These are phyloP conservation scores for Pinctada fucata DNA, from an alignment of 2,888 invertebrate species.

Conservation along the genomic window DNA sequence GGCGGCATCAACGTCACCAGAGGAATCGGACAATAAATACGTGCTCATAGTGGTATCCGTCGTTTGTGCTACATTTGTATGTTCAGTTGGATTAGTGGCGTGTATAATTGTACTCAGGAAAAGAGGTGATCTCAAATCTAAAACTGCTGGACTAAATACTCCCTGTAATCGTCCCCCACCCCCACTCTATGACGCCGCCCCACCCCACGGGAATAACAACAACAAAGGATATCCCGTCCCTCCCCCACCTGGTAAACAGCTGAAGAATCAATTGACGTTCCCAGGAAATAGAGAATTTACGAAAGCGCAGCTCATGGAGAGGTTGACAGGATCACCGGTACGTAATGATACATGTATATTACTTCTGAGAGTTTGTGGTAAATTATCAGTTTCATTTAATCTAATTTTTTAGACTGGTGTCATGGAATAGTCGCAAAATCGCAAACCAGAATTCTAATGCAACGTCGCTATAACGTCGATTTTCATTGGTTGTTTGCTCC, in stretches of 20 bases:
- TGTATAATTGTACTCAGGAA: slow-evolving; percentile 50
- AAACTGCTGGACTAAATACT: slow-evolving; percentile 37
- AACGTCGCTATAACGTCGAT: too few relatives aligned
- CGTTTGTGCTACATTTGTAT: slow-evolving; percentile 52
- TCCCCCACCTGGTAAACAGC: neutral
- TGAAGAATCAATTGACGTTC: slow-evolving; percentile 47
- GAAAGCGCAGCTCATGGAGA: slow-evolving; percentile 37
- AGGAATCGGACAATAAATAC: slow-evolving; percentile 42
- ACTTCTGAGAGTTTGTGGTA: too few relatives aligned
- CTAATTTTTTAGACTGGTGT: too few relatives aligned
- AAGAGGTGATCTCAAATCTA: slow-evolving; percentile 45
- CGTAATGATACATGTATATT: neutral
- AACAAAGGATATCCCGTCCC: neutral
- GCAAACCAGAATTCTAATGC: too few relatives aligned
- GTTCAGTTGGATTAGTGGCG: slow-evolving; percentile 52
- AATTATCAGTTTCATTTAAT: too few relatives aligned
- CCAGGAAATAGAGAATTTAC: slow-evolving; percentile 37
- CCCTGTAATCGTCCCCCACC: slow-evolving; percentile 17
- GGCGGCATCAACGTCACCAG: neutral
- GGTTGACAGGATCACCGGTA: slow-evolving; percentile 33
- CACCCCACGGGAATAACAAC: slow-evolving; percentile 21
- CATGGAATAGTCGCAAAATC: too few relatives aligned
- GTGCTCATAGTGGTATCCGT: slow-evolving; percentile 54
- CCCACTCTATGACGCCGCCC: slow-evolving; percentile 36
- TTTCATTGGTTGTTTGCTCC: too few relatives aligned